Evolutionary conservation across 2,888 invertebrate species (phyloP).

Genomic region (Agonopterix arenella): DNA sequence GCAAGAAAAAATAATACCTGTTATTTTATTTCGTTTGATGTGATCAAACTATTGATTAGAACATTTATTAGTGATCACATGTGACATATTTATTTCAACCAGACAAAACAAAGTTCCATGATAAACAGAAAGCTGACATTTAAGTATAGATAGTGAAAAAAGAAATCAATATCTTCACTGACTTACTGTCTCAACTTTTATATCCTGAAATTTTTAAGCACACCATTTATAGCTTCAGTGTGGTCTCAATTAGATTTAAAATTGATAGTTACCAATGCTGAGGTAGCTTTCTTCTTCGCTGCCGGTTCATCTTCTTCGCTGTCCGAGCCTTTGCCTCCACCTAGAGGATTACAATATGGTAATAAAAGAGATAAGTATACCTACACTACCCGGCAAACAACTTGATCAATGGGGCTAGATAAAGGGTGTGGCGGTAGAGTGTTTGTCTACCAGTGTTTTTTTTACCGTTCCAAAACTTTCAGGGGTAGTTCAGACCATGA

Average conservation of each 20-base stretch:
- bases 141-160: background rate
- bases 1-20: conserved; percentile 5
- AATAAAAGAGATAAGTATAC: background rate
- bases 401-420: no score
- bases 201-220: conserved; percentile 9
- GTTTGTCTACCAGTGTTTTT: no score
- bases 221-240: background rate
- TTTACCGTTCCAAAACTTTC: no score
- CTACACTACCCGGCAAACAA: no score
- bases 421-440: no score
- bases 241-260: background rate
- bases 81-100: background rate
- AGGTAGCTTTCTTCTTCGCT: conserved; percentile 82
- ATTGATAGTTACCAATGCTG: conserved; percentile 61
- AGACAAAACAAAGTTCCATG: background rate
- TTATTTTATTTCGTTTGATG: no score
- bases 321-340: conserved; percentile 84
- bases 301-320: conserved; percentile 91
- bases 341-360: conserved; percentile 42
- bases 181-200: conserved; percentile 10
- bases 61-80: no score
- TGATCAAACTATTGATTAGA: no score
- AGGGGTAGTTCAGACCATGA: no score
- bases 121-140: background rate
- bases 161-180: background rate